Conservation (phyloP, 2,797 vertebrate species). For the Oreonectes daqikongensis region DNA sequence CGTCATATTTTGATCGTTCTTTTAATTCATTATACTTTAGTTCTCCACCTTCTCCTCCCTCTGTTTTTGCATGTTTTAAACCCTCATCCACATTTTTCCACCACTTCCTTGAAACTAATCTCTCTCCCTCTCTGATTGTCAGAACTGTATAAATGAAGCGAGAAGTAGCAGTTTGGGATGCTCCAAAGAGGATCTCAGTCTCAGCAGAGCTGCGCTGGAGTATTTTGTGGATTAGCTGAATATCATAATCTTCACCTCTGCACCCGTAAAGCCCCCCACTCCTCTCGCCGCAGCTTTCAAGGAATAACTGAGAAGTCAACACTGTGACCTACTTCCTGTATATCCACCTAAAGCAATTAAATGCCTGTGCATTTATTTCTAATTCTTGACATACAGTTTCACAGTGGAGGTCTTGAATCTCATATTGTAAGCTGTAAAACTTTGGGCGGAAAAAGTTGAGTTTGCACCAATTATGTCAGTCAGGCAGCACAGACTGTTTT, state of each 20-base stretch:
- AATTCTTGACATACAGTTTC: neutral
- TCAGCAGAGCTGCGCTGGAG: slow-evolving; percentile 14
- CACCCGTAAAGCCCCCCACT: neutral
- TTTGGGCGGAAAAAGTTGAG: neutral
- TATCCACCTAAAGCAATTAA: neutral
- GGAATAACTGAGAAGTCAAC: slow-evolving; percentile 6
- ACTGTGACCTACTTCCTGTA: neutral
- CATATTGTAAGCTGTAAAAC: neutral
- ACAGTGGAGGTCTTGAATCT: neutral
- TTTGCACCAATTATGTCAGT: neutral
- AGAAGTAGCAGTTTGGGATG: slow-evolving; percentile 6
- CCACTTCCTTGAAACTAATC: slow-evolving; percentile 1
- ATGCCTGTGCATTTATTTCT: neutral
- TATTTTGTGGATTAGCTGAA: slow-evolving; percentile 32
- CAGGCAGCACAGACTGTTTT: neutral
- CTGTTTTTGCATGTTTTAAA: neutral
- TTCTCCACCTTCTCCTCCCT: neutral
- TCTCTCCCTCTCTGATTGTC: neutral
- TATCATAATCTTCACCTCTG: slow-evolving; percentile 17
- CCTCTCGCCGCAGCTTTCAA: neutral
- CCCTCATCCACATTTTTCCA: neutral
- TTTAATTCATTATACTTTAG: neutral
- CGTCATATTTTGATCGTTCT: neutral
- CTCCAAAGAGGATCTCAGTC: slow-evolving; percentile 24
- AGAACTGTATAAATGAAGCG: neutral